A percentile compares a stretch with the other conserved stretches of the same genome.
Conservation (phyloP, 2,113 vertebrate genomes). For the Cochlearius cochlearius region DNA sequence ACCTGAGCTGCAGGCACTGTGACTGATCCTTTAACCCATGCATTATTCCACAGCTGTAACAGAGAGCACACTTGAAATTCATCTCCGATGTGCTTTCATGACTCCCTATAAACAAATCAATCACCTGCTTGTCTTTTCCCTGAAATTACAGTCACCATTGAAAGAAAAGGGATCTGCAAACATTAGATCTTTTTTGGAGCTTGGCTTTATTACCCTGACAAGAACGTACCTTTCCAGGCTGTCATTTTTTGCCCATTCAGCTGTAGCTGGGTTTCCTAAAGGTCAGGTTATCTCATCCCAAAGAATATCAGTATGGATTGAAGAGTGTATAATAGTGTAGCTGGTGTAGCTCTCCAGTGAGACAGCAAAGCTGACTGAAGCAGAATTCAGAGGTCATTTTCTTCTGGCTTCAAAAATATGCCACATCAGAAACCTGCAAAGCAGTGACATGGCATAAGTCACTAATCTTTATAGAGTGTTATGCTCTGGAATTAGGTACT, state of each 20-base stretch:
- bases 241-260: constrained; percentile 13
- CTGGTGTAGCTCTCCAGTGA: neutral
- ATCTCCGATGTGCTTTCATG: neutral
- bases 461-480: neutral
- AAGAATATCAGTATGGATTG: neutral
- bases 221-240: neutral
- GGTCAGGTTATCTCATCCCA: constrained; percentile 10
- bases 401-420: neutral
- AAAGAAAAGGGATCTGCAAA: constrained; percentile 4
- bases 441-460: neutral
- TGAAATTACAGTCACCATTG: constrained; percentile 14
- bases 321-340: neutral
- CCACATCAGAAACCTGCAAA: neutral
- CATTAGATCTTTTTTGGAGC: neutral
- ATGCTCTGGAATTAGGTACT: neutral
- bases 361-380: neutral
- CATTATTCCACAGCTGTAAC: neutral
- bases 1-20: neutral
- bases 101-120: constrained; percentile 3
- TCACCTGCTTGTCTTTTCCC: neutral
- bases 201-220: neutral
- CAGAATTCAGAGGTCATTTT: constrained; percentile 33
- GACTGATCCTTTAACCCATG: neutral
- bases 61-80: neutral
- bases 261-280: constrained; percentile 15